phyloP scores from a whole-genome alignment of 2,113 vertebrate genomes.

The Prionailurus viverrinus region DNA sequence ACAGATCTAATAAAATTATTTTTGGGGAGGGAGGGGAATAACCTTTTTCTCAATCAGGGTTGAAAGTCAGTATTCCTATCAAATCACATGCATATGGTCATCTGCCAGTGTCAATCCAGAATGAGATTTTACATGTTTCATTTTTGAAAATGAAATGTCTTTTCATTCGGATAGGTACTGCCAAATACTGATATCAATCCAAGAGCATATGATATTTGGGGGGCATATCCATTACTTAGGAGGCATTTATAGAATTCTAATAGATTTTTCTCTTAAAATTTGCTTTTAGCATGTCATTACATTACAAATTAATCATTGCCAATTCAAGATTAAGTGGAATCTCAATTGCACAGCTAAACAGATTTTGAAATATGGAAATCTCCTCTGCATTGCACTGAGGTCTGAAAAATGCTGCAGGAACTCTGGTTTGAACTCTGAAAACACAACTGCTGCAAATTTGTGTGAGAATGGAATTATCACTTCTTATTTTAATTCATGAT shows the following conservation, averaged over 20 bases:
- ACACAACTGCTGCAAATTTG: background rate
- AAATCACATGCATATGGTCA: background rate
- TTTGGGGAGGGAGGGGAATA: background rate
- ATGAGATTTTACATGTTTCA: background rate
- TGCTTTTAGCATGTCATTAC: background rate
- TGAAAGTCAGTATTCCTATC: background rate
- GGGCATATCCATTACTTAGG: background rate
- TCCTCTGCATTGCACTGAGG: background rate
- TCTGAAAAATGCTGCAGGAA: background rate
- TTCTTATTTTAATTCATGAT: background rate
- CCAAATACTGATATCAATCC: background rate
- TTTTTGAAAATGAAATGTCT: slow-evolving; percentile 51
- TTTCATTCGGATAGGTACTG: background rate
- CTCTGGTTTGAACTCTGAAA: background rate
- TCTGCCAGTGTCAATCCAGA: background rate
- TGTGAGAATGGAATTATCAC: background rate
- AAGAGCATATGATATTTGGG: background rate
- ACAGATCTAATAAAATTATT: background rate
- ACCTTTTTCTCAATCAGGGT: background rate
- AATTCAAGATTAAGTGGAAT: background rate
- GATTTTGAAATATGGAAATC: slow-evolving; percentile 41
- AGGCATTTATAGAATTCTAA: slow-evolving; percentile 32
- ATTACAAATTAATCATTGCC: background rate
- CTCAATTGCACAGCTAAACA: background rate
- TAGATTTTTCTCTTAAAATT: slow-evolving; percentile 24